phyloP scores from a whole-genome alignment of 1,140 invertebrate genomes.

The Drepana arcuata region DNA sequence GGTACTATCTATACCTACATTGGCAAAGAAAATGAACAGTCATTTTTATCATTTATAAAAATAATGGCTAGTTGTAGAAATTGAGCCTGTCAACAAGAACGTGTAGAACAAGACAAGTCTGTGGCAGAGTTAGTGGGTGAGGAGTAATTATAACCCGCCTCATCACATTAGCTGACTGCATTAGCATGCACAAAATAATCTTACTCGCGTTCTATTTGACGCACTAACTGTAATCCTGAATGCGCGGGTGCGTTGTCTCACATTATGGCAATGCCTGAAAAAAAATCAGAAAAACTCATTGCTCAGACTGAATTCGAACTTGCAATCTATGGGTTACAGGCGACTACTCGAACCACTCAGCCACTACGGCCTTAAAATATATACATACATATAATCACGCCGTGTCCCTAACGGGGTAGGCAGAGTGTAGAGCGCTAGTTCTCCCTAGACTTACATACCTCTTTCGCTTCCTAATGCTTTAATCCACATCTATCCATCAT shows the following conservation, averaged over 20 bases:
- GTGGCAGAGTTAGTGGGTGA: not conserved
- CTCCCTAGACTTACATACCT: too few relatives aligned
- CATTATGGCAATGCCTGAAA: conserved; percentile 2
- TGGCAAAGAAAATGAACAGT: too few relatives aligned
- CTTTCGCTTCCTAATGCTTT: too few relatives aligned
- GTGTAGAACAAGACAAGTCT: conserved; percentile 1
- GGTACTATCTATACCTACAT: too few relatives aligned
- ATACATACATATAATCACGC: not conserved
- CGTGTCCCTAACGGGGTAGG: too few relatives aligned
- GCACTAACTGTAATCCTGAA: conserved; percentile 19
- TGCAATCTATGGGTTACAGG: not conserved
- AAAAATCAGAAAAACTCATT: not conserved
- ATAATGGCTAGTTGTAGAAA: not conserved
- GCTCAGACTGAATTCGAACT: not conserved
- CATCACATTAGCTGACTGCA: conserved; percentile 30
- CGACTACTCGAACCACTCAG: not conserved
- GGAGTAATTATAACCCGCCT: not conserved
- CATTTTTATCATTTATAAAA: not conserved
- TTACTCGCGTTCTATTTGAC: conserved; percentile 20
- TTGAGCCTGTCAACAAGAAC: not conserved
- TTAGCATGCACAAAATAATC: conserved; percentile 32
- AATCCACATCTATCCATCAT: too few relatives aligned
- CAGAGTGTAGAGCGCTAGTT: too few relatives aligned
- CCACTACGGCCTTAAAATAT: not conserved
- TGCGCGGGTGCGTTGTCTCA: conserved; percentile 10